These are phyloP conservation scores for Rhombomys opimus DNA, from an alignment of 2,113 vertebrate species.

Conservation along the genomic window DNA sequence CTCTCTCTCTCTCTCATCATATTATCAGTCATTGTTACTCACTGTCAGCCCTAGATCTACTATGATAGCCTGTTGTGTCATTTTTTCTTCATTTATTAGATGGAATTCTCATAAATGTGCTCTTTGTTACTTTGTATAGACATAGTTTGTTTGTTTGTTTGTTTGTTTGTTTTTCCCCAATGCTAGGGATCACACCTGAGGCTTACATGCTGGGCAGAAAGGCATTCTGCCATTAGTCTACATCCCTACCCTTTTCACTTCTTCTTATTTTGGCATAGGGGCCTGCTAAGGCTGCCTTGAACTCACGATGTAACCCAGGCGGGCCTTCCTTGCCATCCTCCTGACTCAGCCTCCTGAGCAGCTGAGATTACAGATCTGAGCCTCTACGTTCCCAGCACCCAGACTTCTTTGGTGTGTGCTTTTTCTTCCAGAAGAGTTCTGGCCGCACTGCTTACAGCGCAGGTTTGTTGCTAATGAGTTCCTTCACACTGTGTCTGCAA, in stretches of 20 bases:
- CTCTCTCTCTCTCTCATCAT: not conserved
- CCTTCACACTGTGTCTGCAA: not conserved
- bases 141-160: no score
- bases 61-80: not conserved
- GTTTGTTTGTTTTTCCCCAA: not conserved
- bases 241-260: not conserved
- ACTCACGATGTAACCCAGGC: not conserved
- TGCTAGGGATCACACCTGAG: not conserved
- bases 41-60: not conserved
- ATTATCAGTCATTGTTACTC: not conserved
- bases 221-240: not conserved
- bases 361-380: not conserved
- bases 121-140: not conserved
- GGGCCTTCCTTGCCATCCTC: not conserved
- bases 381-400: not conserved
- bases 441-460: not conserved
- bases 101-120: not conserved
- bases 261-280: not conserved
- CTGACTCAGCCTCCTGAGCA: not conserved
- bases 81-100: not conserved
- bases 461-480: not conserved
- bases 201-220: not conserved
- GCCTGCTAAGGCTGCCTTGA: not conserved
- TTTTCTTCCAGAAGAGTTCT: slow-evolving; percentile 19
- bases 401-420: not conserved